These are phyloP conservation scores for Drosophila hawaiiensis DNA, from an alignment of 2,888 invertebrate species.

Conservation along the genomic window DNA sequence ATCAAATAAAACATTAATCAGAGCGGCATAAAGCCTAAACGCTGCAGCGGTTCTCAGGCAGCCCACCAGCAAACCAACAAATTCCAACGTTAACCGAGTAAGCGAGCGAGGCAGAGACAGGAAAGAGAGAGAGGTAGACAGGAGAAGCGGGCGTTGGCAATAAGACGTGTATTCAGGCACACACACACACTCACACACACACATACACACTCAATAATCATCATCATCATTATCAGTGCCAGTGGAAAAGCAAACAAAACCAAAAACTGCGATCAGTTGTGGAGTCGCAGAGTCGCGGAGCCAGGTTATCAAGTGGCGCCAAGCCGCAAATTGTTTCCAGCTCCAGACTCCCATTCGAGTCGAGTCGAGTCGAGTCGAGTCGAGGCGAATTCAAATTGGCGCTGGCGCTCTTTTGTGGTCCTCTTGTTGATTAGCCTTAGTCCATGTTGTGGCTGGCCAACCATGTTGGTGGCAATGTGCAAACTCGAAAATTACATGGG, in stretches of 20 bases:
- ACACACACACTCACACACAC: background rate
- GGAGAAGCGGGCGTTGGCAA: conserved; percentile 11
- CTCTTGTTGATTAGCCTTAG: conserved; percentile 60
- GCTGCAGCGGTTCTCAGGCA: conserved; percentile 51
- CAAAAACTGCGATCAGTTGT: conserved; percentile 31
- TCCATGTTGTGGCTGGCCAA: conserved; percentile 62
- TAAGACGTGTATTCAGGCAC: conserved; percentile 3
- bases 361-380: conserved; percentile 2
- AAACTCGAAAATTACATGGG: conserved; percentile 82
- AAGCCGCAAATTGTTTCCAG: conserved; percentile 79
- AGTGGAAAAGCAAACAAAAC: conserved; percentile 59
- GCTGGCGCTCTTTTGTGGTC: conserved; percentile 10
- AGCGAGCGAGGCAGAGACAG: background rate
- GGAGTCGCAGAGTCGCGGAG: conserved; percentile 30
- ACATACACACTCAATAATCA: conserved; percentile 65
- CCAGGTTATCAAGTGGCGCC: conserved; percentile 83
- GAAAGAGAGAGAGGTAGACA: background rate
- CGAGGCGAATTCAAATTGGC: conserved; percentile 80
- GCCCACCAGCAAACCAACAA: conserved; percentile 38
- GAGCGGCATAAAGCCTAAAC: conserved; percentile 68
- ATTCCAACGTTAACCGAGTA: conserved; percentile 2
- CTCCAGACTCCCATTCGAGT: conserved; percentile 36
- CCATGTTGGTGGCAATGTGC: conserved; percentile 81
- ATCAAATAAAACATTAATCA: conserved; percentile 82
- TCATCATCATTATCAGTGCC: conserved; percentile 76